Evolutionary conservation across 2,888 invertebrate genomes (phyloP).

Genomic region (Venustoraphidia nigricollis): DNA sequence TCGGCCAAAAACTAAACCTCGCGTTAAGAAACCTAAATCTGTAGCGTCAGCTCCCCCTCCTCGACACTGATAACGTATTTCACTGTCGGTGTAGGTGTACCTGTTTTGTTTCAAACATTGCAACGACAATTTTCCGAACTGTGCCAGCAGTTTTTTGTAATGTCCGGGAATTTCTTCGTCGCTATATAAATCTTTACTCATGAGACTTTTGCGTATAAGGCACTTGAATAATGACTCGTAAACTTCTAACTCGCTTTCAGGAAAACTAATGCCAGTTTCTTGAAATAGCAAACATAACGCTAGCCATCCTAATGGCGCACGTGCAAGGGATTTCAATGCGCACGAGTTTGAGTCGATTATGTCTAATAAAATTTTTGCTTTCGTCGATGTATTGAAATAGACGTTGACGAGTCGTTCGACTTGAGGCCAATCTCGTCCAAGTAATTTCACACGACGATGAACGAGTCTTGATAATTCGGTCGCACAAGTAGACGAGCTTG

Average conservation of each 20-base stretch:
- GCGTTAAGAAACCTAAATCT: conserved; percentile 30
- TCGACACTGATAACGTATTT: conserved; percentile 29
- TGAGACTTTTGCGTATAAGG: conserved; percentile 19
- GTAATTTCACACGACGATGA: conserved; percentile 31
- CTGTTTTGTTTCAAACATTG: conserved; percentile 31
- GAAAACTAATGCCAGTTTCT: conserved; percentile 25
- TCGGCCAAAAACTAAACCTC: conserved; percentile 27
- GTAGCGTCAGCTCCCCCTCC: conserved; percentile 26
- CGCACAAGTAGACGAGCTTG: conserved; percentile 29
- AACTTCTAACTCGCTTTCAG: conserved; percentile 22
- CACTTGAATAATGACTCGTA: conserved; percentile 25
- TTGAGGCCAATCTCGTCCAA: conserved; percentile 32
- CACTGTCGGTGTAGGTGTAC: conserved; percentile 31
- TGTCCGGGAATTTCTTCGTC: conserved; percentile 21
- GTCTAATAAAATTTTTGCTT: conserved; percentile 26
- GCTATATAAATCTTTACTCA: conserved; percentile 13
- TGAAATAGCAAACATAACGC: conserved; percentile 35
- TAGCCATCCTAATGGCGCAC: conserved; percentile 35
- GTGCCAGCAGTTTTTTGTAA: conserved; percentile 31
- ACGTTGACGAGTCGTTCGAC: conserved; percentile 30
- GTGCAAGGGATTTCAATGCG: conserved; percentile 26
- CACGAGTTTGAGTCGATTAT: conserved; percentile 26
- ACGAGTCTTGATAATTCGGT: conserved; percentile 27
- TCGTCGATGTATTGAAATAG: conserved; percentile 30
- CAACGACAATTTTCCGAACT: conserved; percentile 34